Evolutionary conservation across 2,888 invertebrate genomes (phyloP).

Genomic region (Linnaemya tessellans): DNA sequence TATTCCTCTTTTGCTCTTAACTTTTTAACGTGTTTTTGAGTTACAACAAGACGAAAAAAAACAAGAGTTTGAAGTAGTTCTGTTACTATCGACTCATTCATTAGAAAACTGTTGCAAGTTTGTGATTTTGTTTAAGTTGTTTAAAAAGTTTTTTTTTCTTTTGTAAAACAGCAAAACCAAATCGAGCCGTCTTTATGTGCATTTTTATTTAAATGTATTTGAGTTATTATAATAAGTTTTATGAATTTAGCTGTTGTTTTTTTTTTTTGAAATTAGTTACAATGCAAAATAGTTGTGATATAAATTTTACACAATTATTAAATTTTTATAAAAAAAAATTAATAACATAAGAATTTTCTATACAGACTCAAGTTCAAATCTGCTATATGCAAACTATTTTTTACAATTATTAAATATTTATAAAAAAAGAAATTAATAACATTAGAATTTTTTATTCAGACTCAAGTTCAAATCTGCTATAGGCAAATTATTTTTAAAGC

Average conservation of each 20-base stretch:
- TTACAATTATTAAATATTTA: too few species aligned
- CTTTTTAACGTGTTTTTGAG: constrained; percentile 37
- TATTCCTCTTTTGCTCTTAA: not conserved
- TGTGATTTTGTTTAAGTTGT: constrained; percentile 72
- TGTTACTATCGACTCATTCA: constrained; percentile 48
- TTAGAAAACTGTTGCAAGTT: constrained; percentile 59
- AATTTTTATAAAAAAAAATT: too few species aligned
- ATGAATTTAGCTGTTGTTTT: not conserved
- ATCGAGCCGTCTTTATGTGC: constrained; percentile 5
- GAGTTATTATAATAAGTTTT: constrained; percentile 40
- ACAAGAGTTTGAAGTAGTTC: constrained; percentile 42
- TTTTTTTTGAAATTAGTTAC: too few species aligned
- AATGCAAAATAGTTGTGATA: too few species aligned
- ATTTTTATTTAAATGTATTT: constrained; percentile 30
- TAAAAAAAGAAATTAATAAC: too few species aligned
- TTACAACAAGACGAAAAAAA: constrained; percentile 8
- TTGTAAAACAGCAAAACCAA: constrained; percentile 2
- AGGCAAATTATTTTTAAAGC: too few species aligned
- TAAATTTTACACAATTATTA: too few species aligned
- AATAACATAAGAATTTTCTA: too few species aligned
- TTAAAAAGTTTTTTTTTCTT: constrained; percentile 62
- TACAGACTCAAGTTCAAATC: too few species aligned
- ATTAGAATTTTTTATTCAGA: too few species aligned
- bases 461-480: too few species aligned
- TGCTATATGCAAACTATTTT: too few species aligned